These are phyloP conservation scores for Epicauta chinensis DNA, from an alignment of 1,140 invertebrate genomes.

Conservation along the genomic window DNA sequence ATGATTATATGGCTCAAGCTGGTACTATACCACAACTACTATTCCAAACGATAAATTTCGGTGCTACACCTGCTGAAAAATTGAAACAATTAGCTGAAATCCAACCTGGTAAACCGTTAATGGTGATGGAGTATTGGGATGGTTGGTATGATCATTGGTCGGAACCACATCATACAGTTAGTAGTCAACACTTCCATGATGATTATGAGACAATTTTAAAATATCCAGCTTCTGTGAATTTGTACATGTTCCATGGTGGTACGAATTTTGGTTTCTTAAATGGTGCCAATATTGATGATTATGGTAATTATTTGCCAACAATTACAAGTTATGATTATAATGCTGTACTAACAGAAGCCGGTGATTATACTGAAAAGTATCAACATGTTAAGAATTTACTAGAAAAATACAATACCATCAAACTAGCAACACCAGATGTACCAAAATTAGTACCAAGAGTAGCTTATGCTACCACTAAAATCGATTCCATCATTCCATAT, in stretches of 20 bases:
- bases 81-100: constrained; percentile 39
- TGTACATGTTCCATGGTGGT: constrained; percentile 68
- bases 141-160: constrained; percentile 54
- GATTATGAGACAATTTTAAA: constrained; percentile 29
- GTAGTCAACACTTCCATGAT: constrained; percentile 9
- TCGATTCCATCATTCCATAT: constrained; percentile 33
- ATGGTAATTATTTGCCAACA: not conserved
- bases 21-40: constrained; percentile 23
- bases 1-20: constrained; percentile 47
- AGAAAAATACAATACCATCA: constrained; percentile 38
- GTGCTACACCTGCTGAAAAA: constrained; percentile 33
- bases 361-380: constrained; percentile 47
- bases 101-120: constrained; percentile 49
- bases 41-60: constrained; percentile 52
- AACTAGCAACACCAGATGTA: constrained; percentile 36
- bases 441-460: constrained; percentile 31
- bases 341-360: constrained; percentile 48
- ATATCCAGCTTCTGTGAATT: constrained; percentile 51
- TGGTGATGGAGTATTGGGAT: constrained; percentile 58
- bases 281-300: constrained; percentile 48
- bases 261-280: constrained; percentile 64
- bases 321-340: constrained; percentile 54
- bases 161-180: constrained; percentile 23
- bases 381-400: constrained; percentile 35
- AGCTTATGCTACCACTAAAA: constrained; percentile 32